These are phyloP conservation scores for Argyrosomus regius DNA, from an alignment of 2,797 vertebrate genomes.

Conservation along the genomic window DNA sequence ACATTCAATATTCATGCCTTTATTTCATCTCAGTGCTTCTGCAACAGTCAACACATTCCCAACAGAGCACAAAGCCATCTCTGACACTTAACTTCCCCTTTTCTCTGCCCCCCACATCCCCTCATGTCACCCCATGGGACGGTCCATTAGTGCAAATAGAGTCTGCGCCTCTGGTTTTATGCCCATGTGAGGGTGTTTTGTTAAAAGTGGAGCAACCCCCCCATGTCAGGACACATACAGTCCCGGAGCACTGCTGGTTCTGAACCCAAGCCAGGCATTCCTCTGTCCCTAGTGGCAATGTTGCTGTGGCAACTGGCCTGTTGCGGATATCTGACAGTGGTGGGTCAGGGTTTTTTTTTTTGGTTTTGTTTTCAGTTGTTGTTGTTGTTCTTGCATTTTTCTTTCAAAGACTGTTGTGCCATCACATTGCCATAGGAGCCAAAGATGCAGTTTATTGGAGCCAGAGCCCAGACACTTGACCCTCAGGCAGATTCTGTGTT, in stretches of 20 bases:
- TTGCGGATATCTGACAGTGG: slow-evolving; percentile 60
- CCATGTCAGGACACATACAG: slow-evolving; percentile 43
- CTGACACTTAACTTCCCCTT: slow-evolving; percentile 44
- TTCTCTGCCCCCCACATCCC: slow-evolving; percentile 2
- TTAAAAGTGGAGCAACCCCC: slow-evolving; percentile 48
- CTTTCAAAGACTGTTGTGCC: slow-evolving; percentile 29
- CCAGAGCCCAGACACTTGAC: background rate
- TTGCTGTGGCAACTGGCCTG: slow-evolving; percentile 62
- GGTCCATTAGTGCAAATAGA: slow-evolving; percentile 50
- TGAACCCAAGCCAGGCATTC: slow-evolving; percentile 79
- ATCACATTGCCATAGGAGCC: slow-evolving; percentile 26
- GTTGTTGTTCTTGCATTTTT: slow-evolving; percentile 37
- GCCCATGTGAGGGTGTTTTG: slow-evolving; percentile 51
- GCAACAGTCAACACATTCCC: slow-evolving; percentile 28
- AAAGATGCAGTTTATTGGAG: slow-evolving; percentile 23
- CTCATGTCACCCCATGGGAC: slow-evolving; percentile 27
- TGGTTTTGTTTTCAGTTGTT: slow-evolving; percentile 27
- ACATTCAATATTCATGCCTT: slow-evolving; percentile 58
- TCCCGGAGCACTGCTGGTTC: slow-evolving; percentile 60
- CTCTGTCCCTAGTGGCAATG: slow-evolving; percentile 48
- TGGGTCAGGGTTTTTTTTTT: slow-evolving; percentile 19
- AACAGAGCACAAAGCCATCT: slow-evolving; percentile 43
- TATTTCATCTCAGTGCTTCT: slow-evolving; percentile 39
- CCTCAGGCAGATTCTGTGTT: slow-evolving; percentile 11
- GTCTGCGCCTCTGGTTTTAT: slow-evolving; percentile 30